Evolutionary conservation across 2,797 vertebrate species (phyloP), one percentile per base, ranked within the genome.

Genomic region (Hybognathus amarus): DNA sequence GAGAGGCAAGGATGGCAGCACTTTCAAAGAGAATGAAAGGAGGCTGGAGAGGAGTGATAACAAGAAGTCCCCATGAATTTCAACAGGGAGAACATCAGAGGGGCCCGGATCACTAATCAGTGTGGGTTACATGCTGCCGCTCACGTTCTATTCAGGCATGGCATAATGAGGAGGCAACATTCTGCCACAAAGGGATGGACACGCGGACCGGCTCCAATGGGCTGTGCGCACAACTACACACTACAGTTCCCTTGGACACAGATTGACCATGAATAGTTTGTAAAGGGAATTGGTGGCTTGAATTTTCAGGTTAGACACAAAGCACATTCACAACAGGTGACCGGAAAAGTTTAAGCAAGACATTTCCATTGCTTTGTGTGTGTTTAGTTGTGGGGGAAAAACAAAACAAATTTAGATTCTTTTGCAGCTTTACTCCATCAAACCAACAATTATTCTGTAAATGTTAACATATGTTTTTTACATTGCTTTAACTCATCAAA

Each of bases 11-110:
- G 83, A 81, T 87, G 79, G 69, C 69, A 81, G 85, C 66, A 83
- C 66, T 87, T 87, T 77, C 70, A 85, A 85, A 86, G 56, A 15
- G 47, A 85, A 75, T 86, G 76, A 88, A 86, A 86, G 69, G 61
- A 77, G 78, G 78, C 73, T 71, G 80, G 61, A 84, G 81, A 71
- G 67, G 77, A 78, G 81, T 69, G 85, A 88, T 88, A 84, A 84
- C 87, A 84, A 87, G 84, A 82, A 66, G 74, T 63, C 79, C 56
- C 70, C 52, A 84, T 87, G 82, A 84, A 87, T 87, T 87, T 88
- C 59, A 88, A 87, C 84, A 79, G 83, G 75, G 75, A 61, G 68
- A 75, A 87, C 86, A 87, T 89, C 88, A 89, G 88, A 89, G 80
- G 86, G 63, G 75, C 75, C 68, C 77, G 24, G 83, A 79, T 84